Base-by-base conservation (phyloP, 2,888 invertebrate genomes). In the Orthonychiurus folsomi region DNA sequence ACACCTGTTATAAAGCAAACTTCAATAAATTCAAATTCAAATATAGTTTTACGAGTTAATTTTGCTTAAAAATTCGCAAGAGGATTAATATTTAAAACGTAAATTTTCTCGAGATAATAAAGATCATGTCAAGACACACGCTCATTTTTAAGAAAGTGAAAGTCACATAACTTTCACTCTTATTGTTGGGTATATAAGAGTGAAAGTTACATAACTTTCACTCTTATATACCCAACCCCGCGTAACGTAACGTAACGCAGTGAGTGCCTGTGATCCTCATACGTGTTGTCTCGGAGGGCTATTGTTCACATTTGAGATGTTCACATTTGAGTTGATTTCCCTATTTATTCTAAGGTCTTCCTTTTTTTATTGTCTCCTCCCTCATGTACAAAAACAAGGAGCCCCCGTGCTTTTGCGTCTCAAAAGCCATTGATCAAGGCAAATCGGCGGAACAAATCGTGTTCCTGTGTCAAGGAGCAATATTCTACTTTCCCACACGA, bases 381-480 rank as follows among this genome's bases (percentile, higher is more conserved):
- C n/a, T n/a, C n/a, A n/a, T n/a, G n/a, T n/a, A n/a, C n/a, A n/a
- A n/a, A n/a, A n/a, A n/a, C n/a, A n/a, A n/a, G n/a, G 37, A 37
- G 15, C 37, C 9, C 5, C 5, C 37, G 37, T 9, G 15, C 37
- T 5, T 37, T 9, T 37, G 5, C 37, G 37, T 65, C 27, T 62
- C 55, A 62, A 59, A 59, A 69, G 69, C 68, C 71, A 73, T 73
- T 73, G 73, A 73, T 73, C 73, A 72, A 69, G 63, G 68, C 70
- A 73, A 73, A 72, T 72, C 69, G 68, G 69, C 70, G 73, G 73
- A 73, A 73, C 73, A 66, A 73, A 73, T 73, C 54, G 67, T 64
- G 59, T 67, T 68, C 20, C 20, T n/a, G 37, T 37, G 37, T 37
- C 37, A 37, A 37, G 37, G 37, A 37, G 37, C 37, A 37, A 37